Conservation (phyloP, 2,113 vertebrate genomes). For the Dascyllus trimaculatus region DNA sequence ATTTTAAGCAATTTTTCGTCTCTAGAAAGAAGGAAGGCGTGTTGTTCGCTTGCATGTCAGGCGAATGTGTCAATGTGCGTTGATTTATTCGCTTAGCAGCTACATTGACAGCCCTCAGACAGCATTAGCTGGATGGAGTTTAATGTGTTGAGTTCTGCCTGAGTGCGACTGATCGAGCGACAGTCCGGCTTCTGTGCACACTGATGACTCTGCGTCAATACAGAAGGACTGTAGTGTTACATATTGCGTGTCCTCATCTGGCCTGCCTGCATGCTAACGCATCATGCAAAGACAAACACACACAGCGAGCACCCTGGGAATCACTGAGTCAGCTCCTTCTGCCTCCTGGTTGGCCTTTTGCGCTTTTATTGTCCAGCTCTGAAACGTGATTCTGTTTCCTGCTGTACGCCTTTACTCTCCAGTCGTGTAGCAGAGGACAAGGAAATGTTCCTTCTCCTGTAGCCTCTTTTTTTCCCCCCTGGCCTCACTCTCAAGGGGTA, state of each 20-base stretch:
- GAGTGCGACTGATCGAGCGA: constrained; percentile 34
- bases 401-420: constrained; percentile 34
- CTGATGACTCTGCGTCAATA: constrained; percentile 54
- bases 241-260: constrained; percentile 41
- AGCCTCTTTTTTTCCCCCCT: constrained; percentile 8
- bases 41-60: not conserved
- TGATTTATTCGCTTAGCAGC: constrained; percentile 45
- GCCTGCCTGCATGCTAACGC: constrained; percentile 25
- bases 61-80: not conserved
- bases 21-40: not conserved
- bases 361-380: constrained; percentile 55
- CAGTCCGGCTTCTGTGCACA: constrained; percentile 1
- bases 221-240: not conserved
- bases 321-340: constrained; percentile 59
- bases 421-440: constrained; percentile 43
- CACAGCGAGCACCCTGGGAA: constrained; percentile 31
- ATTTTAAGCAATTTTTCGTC: not conserved
- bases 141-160: constrained; percentile 47
- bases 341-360: constrained; percentile 31
- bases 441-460: constrained; percentile 45
- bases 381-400: constrained; percentile 69
- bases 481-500: constrained; percentile 30
- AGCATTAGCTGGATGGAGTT: constrained; percentile 21
- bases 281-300: constrained; percentile 8
- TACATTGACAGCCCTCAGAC: constrained; percentile 20